Conservation (phyloP, 2,797 vertebrate species). For the Falco rusticolus region DNA sequence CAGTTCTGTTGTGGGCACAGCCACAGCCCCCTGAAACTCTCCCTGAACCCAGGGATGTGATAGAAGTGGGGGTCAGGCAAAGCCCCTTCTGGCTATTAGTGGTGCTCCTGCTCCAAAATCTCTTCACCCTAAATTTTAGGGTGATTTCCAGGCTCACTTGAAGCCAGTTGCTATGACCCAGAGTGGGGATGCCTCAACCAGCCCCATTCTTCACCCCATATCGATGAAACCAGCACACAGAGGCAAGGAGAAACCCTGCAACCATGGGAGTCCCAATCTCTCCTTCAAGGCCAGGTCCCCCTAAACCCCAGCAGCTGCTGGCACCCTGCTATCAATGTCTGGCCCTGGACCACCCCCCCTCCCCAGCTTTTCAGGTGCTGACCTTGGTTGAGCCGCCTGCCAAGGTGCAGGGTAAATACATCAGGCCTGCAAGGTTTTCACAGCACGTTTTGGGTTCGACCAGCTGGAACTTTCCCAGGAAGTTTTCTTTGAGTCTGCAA, state of each 20-base stretch:
- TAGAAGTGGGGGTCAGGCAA: background rate
- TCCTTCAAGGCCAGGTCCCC: accelerated
- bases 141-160: background rate
- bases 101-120: background rate
- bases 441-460: background rate
- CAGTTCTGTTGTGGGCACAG: too few species aligned
- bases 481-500: background rate
- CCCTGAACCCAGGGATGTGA: too few species aligned
- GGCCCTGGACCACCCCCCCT: background rate
- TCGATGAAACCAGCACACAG: accelerated
- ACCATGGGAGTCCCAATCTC: background rate
- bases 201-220: accelerated
- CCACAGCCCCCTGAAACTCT: background rate
- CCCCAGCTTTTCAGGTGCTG: background rate
- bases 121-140: background rate
- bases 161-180: background rate
- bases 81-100: background rate
- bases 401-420: background rate
- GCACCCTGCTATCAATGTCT: too few species aligned
- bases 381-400: accelerated
- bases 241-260: too few species aligned
- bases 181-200: background rate
- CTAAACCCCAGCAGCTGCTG: background rate
- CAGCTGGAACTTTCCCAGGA: background rate
- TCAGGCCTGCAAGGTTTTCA: background rate